Conservation (phyloP, 2,797 vertebrate species). For the Sebastes minor region DNA sequence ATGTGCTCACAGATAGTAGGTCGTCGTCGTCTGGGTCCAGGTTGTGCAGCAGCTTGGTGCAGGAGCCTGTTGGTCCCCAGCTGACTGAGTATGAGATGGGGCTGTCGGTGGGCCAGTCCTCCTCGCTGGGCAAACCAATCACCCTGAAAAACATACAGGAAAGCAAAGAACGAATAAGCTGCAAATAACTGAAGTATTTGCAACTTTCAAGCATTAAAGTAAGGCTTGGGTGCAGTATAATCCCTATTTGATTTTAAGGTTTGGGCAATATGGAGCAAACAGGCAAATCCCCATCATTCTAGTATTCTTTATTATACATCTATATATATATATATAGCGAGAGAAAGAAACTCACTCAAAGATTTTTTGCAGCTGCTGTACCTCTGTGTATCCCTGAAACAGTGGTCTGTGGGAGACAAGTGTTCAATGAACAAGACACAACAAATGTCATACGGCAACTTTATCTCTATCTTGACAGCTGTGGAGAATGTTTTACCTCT, state of each 20-base stretch:
- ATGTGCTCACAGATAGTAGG: constrained; percentile 75
- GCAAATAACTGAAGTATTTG: not conserved
- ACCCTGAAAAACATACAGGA: constrained; percentile 54
- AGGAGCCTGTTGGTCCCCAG: constrained; percentile 52
- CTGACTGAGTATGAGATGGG: constrained; percentile 65
- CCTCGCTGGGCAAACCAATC: constrained; percentile 77
- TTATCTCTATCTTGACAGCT: not conserved
- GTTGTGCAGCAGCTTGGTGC: constrained; percentile 61
- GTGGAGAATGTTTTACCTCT: not conserved
- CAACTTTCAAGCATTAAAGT: not conserved
- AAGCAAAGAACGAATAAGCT: not conserved
- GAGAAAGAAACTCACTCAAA: constrained; percentile 77
- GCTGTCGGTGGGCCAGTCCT: constrained; percentile 82
- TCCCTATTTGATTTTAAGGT: not conserved
- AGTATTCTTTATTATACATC: too few species aligned
- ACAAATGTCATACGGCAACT: not conserved
- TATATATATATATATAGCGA: not conserved
- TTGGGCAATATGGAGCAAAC: too few species aligned
- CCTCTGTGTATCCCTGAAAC: constrained; percentile 77
- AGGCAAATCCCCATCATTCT: too few species aligned
- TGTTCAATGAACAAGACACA: not conserved
- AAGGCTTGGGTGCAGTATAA: not conserved
- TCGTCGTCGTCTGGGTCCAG: constrained; percentile 70
- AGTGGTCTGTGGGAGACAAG: constrained; percentile 70
- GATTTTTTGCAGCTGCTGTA: constrained; percentile 83